Conservation (phyloP, 2,113 vertebrate species). For the Rhinopomastus cyanomelas region DNA sequence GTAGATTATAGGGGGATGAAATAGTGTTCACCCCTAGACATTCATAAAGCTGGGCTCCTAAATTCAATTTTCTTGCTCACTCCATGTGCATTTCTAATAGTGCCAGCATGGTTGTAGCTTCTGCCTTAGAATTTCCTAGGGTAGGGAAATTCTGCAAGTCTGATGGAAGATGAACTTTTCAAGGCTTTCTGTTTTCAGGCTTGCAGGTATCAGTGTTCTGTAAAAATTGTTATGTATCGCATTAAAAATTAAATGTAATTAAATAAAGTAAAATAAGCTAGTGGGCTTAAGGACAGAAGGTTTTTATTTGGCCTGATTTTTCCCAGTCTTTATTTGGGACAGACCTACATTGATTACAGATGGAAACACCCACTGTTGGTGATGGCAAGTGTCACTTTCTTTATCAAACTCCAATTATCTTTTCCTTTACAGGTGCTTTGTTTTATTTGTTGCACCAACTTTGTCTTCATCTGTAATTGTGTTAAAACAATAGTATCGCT, state of each 20-base stretch:
- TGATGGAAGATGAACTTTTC: not conserved
- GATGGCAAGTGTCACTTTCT: not conserved
- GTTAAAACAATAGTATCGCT: not conserved
- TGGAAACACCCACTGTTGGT: not conserved
- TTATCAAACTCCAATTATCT: slow-evolving; percentile 44
- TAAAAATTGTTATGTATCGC: not conserved
- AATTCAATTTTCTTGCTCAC: not conserved
- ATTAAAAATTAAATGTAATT: not conserved
- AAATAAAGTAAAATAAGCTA: not conserved
- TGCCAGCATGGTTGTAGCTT: not conserved
- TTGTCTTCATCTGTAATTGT: not conserved
- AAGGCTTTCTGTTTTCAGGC: not conserved
- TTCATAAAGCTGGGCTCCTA: not conserved
- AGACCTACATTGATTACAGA: slow-evolving; percentile 1
- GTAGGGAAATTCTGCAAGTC: not conserved
- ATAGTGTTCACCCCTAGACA: not conserved
- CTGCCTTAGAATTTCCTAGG: not conserved
- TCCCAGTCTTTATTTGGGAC: too few relatives aligned
- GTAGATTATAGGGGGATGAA: not conserved
- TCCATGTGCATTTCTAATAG: not conserved
- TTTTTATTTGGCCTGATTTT: too few relatives aligned
- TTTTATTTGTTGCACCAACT: not conserved
- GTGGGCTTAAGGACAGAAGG: not conserved
- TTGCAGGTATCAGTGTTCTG: not conserved
- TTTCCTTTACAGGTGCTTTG: slow-evolving; percentile 65